Evolutionary conservation across 2,113 vertebrate species (phyloP).

Genomic region (Heterotilapia buettikoferi): DNA sequence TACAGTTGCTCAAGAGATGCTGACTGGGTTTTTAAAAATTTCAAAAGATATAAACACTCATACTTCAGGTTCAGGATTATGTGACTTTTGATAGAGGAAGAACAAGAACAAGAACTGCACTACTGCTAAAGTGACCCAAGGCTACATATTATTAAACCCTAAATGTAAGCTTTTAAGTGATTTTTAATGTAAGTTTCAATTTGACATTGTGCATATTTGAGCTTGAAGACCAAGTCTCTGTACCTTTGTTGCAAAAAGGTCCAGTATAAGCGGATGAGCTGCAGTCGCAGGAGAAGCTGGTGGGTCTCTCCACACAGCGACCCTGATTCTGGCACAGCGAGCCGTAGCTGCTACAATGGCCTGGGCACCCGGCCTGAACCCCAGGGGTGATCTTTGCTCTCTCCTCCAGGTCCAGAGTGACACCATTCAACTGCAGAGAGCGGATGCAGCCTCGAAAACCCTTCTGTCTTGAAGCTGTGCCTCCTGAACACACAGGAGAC

Average conservation of each 20-base stretch:
- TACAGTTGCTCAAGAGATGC: background rate
- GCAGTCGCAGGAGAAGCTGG: slow-evolving; percentile 87
- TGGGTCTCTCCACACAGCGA: slow-evolving; percentile 79
- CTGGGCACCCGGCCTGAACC: slow-evolving; percentile 85
- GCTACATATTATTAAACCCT: background rate
- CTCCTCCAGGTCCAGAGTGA: slow-evolving; percentile 83
- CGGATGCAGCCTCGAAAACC: slow-evolving; percentile 92
- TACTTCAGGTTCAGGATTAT: background rate
- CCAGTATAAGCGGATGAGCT: slow-evolving; percentile 78
- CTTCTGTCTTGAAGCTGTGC: slow-evolving; percentile 90
- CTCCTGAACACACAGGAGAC: slow-evolving; percentile 70
- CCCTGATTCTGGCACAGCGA: slow-evolving; percentile 84
- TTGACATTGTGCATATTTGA: background rate
- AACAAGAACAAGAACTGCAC: background rate
- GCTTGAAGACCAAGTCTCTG: background rate
- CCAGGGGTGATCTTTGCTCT: slow-evolving; percentile 87
- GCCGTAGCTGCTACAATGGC: slow-evolving; percentile 92
- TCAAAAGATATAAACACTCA: background rate
- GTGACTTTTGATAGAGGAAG: background rate
- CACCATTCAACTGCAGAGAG: slow-evolving; percentile 85
- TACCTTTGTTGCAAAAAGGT: slow-evolving; percentile 86
- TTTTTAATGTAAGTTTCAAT: background rate
- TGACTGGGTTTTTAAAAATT: background rate
- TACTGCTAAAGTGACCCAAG: background rate
- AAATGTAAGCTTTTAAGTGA: background rate